A percentile compares a stretch with the other conserved stretches of the same genome.
phyloP scores from a whole-genome alignment of 2,113 vertebrate genomes.

The Stictonetta naevosa region DNA sequence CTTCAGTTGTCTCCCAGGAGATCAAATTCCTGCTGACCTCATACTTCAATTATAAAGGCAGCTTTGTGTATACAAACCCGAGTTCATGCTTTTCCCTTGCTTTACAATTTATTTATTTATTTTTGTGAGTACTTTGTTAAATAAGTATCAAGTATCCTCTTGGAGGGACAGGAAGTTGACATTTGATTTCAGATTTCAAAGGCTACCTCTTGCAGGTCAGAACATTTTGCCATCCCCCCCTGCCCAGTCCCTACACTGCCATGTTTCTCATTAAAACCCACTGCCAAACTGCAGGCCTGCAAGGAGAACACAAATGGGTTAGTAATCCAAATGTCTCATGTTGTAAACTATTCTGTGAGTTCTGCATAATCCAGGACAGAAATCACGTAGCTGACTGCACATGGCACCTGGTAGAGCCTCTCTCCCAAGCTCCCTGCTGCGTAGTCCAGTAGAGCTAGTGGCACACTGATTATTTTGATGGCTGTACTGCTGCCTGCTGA shows the following conservation, averaged over 20 bases:
- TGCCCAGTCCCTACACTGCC: background rate
- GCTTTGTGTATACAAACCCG: background rate
- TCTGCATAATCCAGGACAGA: background rate
- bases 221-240: background rate
- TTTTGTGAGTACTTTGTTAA: background rate
- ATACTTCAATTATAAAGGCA: background rate
- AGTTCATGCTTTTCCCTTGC: background rate
- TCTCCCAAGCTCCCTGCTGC: background rate
- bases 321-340: background rate
- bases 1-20: background rate
- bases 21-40: background rate
- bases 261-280: background rate
- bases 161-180: background rate
- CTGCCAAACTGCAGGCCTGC: background rate
- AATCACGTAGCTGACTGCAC: background rate
- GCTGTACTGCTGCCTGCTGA: background rate
- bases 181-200: background rate
- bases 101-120: background rate
- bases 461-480: background rate
- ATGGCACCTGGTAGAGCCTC: background rate
- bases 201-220: background rate
- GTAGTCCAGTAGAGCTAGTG: background rate
- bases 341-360: background rate
- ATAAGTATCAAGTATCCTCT: background rate
- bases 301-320: background rate